Conservation (phyloP, 2,797 vertebrate species). For the Xiphophorus birchmanni region DNA sequence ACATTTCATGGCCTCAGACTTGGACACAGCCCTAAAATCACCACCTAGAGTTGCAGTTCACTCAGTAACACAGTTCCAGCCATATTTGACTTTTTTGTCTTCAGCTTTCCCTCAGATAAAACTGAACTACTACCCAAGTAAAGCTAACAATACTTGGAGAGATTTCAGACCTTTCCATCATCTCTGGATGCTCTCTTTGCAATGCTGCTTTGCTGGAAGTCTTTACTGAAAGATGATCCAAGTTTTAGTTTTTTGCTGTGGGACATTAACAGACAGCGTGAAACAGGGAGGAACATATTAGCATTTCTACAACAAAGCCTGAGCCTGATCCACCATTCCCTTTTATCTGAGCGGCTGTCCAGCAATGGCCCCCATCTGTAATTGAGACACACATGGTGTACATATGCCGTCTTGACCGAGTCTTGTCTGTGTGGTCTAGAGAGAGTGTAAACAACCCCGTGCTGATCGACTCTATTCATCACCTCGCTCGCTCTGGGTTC, state of each 20-base stretch:
- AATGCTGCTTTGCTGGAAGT: constrained; percentile 36
- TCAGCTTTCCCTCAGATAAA: constrained; percentile 16
- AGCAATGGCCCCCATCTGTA: constrained; percentile 48
- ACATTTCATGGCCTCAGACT: neutral
- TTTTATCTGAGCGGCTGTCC: constrained; percentile 52
- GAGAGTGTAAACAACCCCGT: constrained; percentile 76
- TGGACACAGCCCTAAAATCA: neutral
- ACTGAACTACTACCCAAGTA: constrained; percentile 10
- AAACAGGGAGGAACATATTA: constrained; percentile 13
- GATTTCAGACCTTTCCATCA: constrained; percentile 20
- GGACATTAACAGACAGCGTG: constrained; percentile 12
- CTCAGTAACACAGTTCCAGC: neutral
- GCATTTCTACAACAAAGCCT: constrained; percentile 26
- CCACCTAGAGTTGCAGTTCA: neutral
- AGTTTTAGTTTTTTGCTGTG: constrained; percentile 33
- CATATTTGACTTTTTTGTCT: neutral
- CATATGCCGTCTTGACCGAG: constrained; percentile 70
- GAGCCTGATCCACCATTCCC: constrained; percentile 8
- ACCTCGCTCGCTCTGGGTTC: constrained; percentile 57
- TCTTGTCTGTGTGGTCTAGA: constrained; percentile 79
- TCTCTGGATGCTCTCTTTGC: constrained; percentile 29
- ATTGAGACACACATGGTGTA: constrained; percentile 76
- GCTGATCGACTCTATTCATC: constrained; percentile 73
- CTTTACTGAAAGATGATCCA: constrained; percentile 56
- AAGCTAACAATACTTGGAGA: constrained; percentile 13